A percentile compares a stretch with the other conserved stretches of the same genome.
These are phyloP conservation scores for Notolabrus celidotus DNA, from an alignment of 2,797 vertebrate genomes.

Conservation along the genomic window DNA sequence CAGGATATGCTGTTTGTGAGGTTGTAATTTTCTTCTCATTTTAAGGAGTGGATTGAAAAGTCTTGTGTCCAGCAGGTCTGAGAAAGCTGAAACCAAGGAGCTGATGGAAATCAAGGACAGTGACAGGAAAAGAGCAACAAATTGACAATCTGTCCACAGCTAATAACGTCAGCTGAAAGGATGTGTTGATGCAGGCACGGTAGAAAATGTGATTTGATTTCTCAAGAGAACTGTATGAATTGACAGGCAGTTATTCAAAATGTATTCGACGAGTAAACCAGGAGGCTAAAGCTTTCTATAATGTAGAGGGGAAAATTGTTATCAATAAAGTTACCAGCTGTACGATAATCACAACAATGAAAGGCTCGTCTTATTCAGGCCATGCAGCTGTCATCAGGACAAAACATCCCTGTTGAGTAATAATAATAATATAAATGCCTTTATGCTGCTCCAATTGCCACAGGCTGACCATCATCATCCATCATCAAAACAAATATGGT, in stretches of 20 bases:
- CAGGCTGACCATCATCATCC: too few species aligned
- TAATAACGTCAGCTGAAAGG: slow-evolving; percentile 25
- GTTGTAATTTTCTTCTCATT: slow-evolving; percentile 34
- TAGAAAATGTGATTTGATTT: neutral
- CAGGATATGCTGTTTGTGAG: slow-evolving; percentile 14
- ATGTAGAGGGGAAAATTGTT: neutral
- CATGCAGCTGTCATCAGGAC: too few species aligned
- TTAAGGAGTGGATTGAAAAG: slow-evolving; percentile 26
- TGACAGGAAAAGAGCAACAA: slow-evolving; percentile 36
- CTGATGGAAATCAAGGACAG: slow-evolving; percentile 35
- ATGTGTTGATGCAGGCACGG: slow-evolving; percentile 13
- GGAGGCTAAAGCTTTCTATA: too few species aligned
- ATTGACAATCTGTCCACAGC: slow-evolving; percentile 20
- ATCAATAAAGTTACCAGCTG: neutral
- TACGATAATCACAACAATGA: neutral
- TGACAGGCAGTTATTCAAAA: neutral
- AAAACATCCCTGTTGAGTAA: too few species aligned
- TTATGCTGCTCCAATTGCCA: too few species aligned
- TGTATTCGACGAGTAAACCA: neutral
- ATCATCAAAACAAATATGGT: too few species aligned
- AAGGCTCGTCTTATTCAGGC: neutral
- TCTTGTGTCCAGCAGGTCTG: neutral
- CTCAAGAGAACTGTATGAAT: neutral
- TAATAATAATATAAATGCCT: too few species aligned
- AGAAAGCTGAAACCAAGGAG: slow-evolving; percentile 36